Base-by-base conservation (phyloP, 2,888 invertebrate genomes). In the Embidobia sp. region DNA sequence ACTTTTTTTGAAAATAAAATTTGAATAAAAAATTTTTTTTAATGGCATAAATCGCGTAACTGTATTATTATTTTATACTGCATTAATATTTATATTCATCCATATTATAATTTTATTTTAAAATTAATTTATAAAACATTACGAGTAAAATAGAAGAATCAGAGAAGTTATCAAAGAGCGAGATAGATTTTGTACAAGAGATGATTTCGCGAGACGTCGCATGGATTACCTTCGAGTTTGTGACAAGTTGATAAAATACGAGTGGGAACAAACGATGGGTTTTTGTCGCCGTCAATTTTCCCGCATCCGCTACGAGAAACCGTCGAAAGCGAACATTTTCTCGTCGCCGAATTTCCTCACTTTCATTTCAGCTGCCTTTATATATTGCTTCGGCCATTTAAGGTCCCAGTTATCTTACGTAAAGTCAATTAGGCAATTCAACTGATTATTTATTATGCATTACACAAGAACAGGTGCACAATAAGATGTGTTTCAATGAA, bases 261-360 rank as follows among this genome's bases (percentile, higher is more conserved):
- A 8, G 26, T 8, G 40, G 40, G 49, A 35, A 33, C 33, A 13
- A 16, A n/a, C 42, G 55, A 42, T 15, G 15, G 15, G 48, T 61
- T 49, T 63, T 63, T 37, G 35, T 48, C 35, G 59, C 15, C 37
- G 59, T 44, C 44, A 19, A 33, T 59, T 46, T 33, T 46, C 46
- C 40, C 44, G 46, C 46, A 59, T 46, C 59, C 15, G 42, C 59
- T 22, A 26, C 16, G 37, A 27, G 48, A 48, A n/a, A n/a, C n/a
- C n/a, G n/a, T n/a, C n/a, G 63, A 63, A 63, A 63, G 42, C 42
- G 31, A 42, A 40, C 51, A 42, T 53, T 53, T 66, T 29, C 64
- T 16, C 49, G 49, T 15, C 66, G n/a, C n/a, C 26, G 19, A 66
- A 66, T 55, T 46, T 53, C 35, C 46, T 51, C 66, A 55, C 64